Evolutionary conservation across 2,888 invertebrate species (phyloP).

Genomic region (Dyspetes luteomarginatus): DNA sequence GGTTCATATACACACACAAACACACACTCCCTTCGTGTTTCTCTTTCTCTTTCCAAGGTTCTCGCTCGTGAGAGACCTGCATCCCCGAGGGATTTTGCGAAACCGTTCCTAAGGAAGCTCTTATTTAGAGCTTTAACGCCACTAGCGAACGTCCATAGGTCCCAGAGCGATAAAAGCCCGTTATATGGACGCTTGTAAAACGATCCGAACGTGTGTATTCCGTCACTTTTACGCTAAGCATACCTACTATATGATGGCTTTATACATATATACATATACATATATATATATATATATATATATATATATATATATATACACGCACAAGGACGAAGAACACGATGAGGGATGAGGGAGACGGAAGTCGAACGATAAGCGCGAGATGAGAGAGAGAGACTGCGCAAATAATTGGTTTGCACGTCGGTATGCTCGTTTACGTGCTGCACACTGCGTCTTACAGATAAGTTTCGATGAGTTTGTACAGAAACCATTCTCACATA

Average conservation of each 20-base stretch:
- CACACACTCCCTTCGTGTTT: neutral
- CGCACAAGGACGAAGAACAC: conserved; percentile 5
- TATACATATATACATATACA: conserved; percentile 40
- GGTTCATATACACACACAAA: conserved; percentile 9
- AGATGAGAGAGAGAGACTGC: conserved; percentile 3
- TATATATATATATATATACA: conserved; percentile 45
- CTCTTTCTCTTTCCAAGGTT: neutral
- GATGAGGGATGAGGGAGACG: neutral
- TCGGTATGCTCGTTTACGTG: conserved; percentile 9
- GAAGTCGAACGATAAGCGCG: conserved; percentile 8
- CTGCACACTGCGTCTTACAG: conserved; percentile 32
- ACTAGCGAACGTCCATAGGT: conserved; percentile 76
- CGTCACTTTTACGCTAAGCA: conserved; percentile 56
- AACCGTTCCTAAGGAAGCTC: conserved; percentile 74
- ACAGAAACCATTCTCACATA: conserved; percentile 3
- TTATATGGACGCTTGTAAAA: conserved; percentile 77
- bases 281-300: conserved; percentile 41
- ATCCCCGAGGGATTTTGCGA: conserved; percentile 75
- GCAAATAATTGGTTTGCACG: conserved; percentile 50
- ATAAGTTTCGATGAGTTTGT: conserved; percentile 24
- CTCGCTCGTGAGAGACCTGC: conserved; percentile 51
- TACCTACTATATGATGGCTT: conserved; percentile 56
- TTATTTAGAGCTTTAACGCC: conserved; percentile 78
- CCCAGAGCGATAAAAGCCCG: conserved; percentile 75
- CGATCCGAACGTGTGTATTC: conserved; percentile 70